These are phyloP conservation scores for Podotricha telesiphe DNA, from an alignment of 2,888 invertebrate species.

Conservation along the genomic window DNA sequence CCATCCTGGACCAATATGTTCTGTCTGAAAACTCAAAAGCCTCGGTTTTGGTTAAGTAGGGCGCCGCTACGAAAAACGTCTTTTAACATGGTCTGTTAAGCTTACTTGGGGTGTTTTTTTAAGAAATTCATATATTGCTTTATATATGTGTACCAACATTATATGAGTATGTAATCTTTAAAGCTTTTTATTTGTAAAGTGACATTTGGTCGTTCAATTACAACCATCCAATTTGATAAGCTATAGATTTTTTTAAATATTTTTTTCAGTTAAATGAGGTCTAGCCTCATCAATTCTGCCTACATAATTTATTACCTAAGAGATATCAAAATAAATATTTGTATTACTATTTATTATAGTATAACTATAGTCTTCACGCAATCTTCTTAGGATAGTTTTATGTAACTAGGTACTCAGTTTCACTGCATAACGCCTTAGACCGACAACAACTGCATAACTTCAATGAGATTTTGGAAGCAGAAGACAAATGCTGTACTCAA, in stretches of 20 bases:
- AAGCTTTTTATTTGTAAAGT: too few relatives aligned
- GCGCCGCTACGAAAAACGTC: slow-evolving; percentile 56
- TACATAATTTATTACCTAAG: too few relatives aligned
- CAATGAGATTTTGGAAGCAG: neutral
- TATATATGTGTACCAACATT: too few relatives aligned
- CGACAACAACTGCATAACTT: neutral
- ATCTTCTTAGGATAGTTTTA: neutral
- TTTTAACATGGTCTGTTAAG: slow-evolving; percentile 59
- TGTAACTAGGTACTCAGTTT: neutral
- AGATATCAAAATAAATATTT: too few relatives aligned
- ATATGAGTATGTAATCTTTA: too few relatives aligned
- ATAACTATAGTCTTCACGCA: too few relatives aligned
- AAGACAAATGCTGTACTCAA: neutral
- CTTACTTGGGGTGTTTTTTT: slow-evolving; percentile 46
- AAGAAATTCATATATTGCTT: neutral
- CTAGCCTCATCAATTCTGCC: too few relatives aligned
- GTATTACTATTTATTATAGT: too few relatives aligned
- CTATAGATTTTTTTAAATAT: too few relatives aligned
- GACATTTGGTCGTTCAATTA: too few relatives aligned
- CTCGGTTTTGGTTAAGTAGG: slow-evolving; percentile 19
- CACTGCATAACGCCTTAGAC: neutral
- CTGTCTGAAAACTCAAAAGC: neutral
- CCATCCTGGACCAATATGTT: slow-evolving; percentile 4
- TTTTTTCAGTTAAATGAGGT: too few relatives aligned
- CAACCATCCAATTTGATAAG: too few relatives aligned